phyloP scores from a whole-genome alignment of 2,888 invertebrate genomes.

The Operophtera brumata region DNA sequence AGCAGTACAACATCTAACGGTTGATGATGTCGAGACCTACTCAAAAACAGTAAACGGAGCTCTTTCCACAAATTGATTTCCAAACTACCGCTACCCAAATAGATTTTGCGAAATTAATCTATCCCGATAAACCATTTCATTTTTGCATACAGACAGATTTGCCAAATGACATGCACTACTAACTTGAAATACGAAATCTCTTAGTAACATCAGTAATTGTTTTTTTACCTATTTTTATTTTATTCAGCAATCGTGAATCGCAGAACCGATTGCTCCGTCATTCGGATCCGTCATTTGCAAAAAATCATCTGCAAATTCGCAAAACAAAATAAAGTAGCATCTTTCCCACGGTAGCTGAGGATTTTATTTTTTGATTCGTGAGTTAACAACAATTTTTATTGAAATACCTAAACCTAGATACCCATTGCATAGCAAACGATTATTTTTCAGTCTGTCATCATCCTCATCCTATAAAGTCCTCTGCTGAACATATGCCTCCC shows the following conservation, averaged over 20 bases:
- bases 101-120: not conserved
- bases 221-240: slow-evolving; percentile 49
- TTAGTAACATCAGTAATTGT: slow-evolving; percentile 46
- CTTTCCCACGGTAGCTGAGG: slow-evolving; percentile 58
- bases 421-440: too few relatives aligned
- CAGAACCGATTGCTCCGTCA: slow-evolving; percentile 61
- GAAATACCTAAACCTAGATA: not conserved
- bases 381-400: not conserved
- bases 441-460: too few relatives aligned
- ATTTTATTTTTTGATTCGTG: slow-evolving; percentile 10
- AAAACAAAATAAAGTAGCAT: slow-evolving; percentile 49
- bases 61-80: too few relatives aligned
- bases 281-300: slow-evolving; percentile 56
- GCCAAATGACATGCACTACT: slow-evolving; percentile 62
- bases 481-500: too few relatives aligned
- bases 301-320: slow-evolving; percentile 49
- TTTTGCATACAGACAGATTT: slow-evolving; percentile 53
- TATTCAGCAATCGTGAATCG: slow-evolving; percentile 53
- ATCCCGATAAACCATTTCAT: slow-evolving; percentile 33
- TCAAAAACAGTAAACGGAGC: too few relatives aligned
- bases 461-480: too few relatives aligned
- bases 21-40: too few relatives aligned
- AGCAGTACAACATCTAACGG: too few relatives aligned
- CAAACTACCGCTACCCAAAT: too few relatives aligned
- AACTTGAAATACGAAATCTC: slow-evolving; percentile 56